Conservation (phyloP, 2,797 vertebrate species). For the Arrhamphus sclerolepis region DNA sequence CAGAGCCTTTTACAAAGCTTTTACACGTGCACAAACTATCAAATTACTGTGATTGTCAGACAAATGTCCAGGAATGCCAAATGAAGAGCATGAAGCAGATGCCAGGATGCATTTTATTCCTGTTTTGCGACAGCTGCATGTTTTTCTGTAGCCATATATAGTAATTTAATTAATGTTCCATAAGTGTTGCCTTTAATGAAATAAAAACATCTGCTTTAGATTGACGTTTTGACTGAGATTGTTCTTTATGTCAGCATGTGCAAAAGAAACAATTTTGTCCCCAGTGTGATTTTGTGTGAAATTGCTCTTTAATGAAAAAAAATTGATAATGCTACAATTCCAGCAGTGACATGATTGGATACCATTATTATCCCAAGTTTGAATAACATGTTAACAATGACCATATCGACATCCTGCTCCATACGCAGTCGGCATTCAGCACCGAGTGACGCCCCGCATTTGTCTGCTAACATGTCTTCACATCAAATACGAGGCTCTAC, state of each 20-base stretch:
- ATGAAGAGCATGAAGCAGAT: neutral
- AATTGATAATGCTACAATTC: constrained; percentile 10
- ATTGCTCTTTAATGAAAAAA: constrained; percentile 36
- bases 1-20: neutral
- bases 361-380: constrained; percentile 23
- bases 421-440: constrained; percentile 3
- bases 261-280: constrained; percentile 15
- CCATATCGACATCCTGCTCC: constrained; percentile 16
- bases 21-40: constrained; percentile 20
- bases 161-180: constrained; percentile 6
- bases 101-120: too few species aligned
- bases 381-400: constrained; percentile 26
- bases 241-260: constrained; percentile 1
- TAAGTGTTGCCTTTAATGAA: constrained; percentile 12
- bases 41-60: constrained; percentile 23
- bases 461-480: constrained; percentile 43
- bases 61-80: neutral
- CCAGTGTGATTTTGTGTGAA: constrained; percentile 27
- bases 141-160: neutral
- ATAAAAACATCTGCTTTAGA: constrained; percentile 24
- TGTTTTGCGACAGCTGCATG: too few species aligned
- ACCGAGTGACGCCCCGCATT: neutral
- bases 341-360: constrained; percentile 16
- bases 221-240: constrained; percentile 22
- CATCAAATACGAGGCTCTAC: too few species aligned